Base-by-base conservation (phyloP, 2,888 invertebrate species). In the Epistrophella euchroma region DNA sequence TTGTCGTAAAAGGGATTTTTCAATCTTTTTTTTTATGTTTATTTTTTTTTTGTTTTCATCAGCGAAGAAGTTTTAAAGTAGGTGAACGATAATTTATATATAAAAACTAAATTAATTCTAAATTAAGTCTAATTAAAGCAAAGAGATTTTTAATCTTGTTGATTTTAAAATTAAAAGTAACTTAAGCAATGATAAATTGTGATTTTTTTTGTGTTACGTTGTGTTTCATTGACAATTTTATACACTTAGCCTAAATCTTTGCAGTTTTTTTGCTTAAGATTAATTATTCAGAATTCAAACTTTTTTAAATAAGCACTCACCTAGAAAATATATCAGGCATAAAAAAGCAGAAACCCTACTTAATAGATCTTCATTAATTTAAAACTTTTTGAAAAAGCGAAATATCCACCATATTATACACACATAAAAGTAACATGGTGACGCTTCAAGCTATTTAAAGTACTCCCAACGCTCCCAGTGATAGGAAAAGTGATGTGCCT, bases 111-210 rank as follows among this genome's bases (percentile, higher is more conserved):
- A 68, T 68, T 52, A 37, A 50, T 52, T 37, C 22, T 15, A 52
- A 52, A 68, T 68, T 52, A 37, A 66, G 50, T 37, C 10, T 52
- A 68, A 68, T 68, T 68, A 68, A 52, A 25, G 17, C 43, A 64
- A 19, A 19, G 11, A 45, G 64, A 28, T 64, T 45, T 43, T 22
- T 64, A 28, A 45, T 45, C 17, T 45, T 28, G 45, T 64, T 45
- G n/a, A 64, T 10, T 64, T 32, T 0, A 45, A 45, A 17, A 17
- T 17, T 9, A 45, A 37, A 43, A 40, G 15, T 17, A 19, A 19
- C 19, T 58, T 58, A 17, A 35, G 11, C 11, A 10, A 32, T 56
- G 56, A 58, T 35, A 6, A 58, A 37, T 19, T 32, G 5, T 5
- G 32, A n/a, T n/a, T n/a, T n/a, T n/a, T n/a, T n/a, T n/a, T n/a